Conservation (phyloP, 1,140 invertebrate genomes). For the Drosophila pandora region DNA sequence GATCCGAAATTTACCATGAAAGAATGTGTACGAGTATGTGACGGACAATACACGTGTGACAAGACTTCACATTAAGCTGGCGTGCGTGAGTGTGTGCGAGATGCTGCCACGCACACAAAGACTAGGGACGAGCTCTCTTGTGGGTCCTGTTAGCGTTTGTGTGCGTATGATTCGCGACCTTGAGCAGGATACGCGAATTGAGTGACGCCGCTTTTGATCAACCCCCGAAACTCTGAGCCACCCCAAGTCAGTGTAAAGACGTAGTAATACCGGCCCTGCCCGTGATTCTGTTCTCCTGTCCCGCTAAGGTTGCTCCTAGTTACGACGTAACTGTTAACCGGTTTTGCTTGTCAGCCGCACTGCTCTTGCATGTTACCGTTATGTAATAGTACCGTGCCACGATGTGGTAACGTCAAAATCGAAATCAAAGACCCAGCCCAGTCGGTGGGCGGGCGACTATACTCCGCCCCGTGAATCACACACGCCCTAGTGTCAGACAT, state of each 20-base stretch:
- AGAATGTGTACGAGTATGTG: slow-evolving; percentile 82
- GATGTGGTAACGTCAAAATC: slow-evolving; percentile 58
- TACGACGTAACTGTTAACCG: slow-evolving; percentile 84
- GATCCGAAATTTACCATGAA: slow-evolving; percentile 75
- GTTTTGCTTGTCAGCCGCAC: slow-evolving; percentile 43
- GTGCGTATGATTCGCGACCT: slow-evolving; percentile 41
- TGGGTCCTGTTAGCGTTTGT: neutral
- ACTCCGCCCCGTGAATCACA: slow-evolving; percentile 74
- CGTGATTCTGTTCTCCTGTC: slow-evolving; percentile 62
- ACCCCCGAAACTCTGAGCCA: slow-evolving; percentile 48
- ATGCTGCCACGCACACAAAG: slow-evolving; percentile 30
- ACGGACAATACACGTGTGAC: slow-evolving; percentile 50
- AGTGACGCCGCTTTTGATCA: slow-evolving; percentile 23
- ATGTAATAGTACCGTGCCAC: slow-evolving; percentile 54
- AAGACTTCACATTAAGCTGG: slow-evolving; percentile 26
- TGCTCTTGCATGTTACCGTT: slow-evolving; percentile 52
- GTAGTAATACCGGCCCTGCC: slow-evolving; percentile 59
- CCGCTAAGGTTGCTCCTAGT: slow-evolving; percentile 82
- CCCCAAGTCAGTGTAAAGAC: slow-evolving; percentile 59
- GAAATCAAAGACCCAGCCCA: slow-evolving; percentile 44
- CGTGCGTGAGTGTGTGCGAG: slow-evolving; percentile 36
- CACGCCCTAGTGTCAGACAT: slow-evolving; percentile 58
- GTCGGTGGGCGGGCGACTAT: slow-evolving; percentile 49
- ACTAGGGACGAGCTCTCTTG: neutral
- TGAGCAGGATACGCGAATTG: slow-evolving; percentile 43